A percentile compares a stretch with the other conserved stretches of the same genome.
phyloP scores from a whole-genome alignment of 2,888 invertebrate species.

The Cheilosia vulpina region DNA sequence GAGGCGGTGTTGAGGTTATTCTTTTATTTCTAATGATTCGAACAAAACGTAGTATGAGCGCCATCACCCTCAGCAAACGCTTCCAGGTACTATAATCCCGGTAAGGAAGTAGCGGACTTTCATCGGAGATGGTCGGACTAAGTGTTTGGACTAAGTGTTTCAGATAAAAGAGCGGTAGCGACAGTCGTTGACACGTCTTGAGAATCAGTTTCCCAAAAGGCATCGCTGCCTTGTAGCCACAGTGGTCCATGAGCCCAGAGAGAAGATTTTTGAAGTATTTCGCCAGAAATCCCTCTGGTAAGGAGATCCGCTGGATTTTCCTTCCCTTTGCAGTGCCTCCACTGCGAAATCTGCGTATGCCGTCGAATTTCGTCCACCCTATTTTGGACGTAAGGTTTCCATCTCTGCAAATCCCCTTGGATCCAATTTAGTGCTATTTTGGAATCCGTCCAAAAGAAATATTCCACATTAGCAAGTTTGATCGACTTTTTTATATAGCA shows the following conservation, averaged over 20 bases:
- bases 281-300: conserved; percentile 19
- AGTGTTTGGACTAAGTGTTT: no score
- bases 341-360: background rate
- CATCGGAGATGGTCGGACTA: no score
- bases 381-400: conserved; percentile 26
- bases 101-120: no score
- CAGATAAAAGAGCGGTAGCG: no score
- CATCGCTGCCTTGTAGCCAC: background rate
- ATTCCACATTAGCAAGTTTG: background rate
- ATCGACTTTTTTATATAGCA: background rate
- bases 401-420: conserved; percentile 10
- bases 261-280: background rate
- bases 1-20: no score
- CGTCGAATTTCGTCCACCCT: conserved; percentile 19
- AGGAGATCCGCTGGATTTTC: conserved; percentile 28
- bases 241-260: conserved; percentile 26
- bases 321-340: conserved; percentile 20
- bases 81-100: no score
- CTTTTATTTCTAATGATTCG: no score
- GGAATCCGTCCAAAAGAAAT: conserved; percentile 16
- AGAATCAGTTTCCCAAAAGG: no score
- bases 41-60: no score
- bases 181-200: no score
- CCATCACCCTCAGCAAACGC: no score
- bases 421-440: conserved; percentile 20